phyloP scores from a whole-genome alignment of 2,888 invertebrate species.

The Polymixis lichenea region DNA sequence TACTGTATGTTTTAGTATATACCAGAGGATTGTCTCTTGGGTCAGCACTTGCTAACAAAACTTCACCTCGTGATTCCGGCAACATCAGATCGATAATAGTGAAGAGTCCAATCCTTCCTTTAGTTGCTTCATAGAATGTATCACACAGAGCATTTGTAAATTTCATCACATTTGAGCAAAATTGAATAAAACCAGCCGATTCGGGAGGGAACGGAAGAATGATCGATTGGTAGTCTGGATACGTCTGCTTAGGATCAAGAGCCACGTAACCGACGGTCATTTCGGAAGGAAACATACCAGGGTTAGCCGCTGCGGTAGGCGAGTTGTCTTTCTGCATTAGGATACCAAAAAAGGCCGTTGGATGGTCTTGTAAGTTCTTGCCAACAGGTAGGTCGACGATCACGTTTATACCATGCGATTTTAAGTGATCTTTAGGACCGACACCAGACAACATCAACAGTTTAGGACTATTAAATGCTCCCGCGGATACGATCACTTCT shows the following conservation, averaged over 20 bases:
- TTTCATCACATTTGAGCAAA: constrained; percentile 62
- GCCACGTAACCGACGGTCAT: constrained; percentile 58
- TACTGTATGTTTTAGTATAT: constrained; percentile 19
- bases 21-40: constrained; percentile 54
- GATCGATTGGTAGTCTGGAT: constrained; percentile 67
- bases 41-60: constrained; percentile 48
- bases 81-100: constrained; percentile 25
- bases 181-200: constrained; percentile 51
- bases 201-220: constrained; percentile 59
- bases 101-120: constrained; percentile 2
- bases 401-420: constrained; percentile 62
- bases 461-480: constrained; percentile 71
- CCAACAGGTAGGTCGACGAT: constrained; percentile 38
- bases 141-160: constrained; percentile 65
- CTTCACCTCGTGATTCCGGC: constrained; percentile 57
- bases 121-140: constrained; percentile 48
- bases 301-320: background rate
- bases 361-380: constrained; percentile 55
- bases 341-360: background rate
- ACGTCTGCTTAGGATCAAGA: constrained; percentile 50
- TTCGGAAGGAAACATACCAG: constrained; percentile 53
- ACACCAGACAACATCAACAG: constrained; percentile 74
- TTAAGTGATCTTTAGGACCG: constrained; percentile 68
- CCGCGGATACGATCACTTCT: constrained; percentile 72
- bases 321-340: constrained; percentile 12